Conservation (phyloP, 2,797 vertebrate genomes). For the Platyrinchus mystaceus region DNA sequence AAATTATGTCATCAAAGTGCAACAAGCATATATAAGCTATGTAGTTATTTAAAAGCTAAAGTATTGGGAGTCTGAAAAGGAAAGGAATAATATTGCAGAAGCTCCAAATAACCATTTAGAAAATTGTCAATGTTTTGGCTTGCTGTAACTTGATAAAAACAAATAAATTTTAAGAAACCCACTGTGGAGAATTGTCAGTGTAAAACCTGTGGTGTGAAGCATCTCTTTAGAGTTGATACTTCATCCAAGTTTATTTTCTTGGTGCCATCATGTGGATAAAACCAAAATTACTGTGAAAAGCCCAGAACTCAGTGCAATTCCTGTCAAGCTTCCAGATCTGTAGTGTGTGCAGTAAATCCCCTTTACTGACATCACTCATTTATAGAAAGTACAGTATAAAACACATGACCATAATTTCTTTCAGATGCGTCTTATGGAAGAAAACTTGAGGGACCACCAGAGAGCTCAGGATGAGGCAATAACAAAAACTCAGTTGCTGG, state of each 20-base stretch:
- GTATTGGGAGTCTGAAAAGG: background rate
- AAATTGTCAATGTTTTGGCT: background rate
- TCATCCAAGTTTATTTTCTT: constrained; percentile 28
- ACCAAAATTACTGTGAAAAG: background rate
- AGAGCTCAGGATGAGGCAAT: constrained; percentile 85
- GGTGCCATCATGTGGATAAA: constrained; percentile 70
- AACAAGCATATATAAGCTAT: background rate
- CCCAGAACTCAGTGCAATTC: background rate
- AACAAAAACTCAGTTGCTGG: constrained; percentile 80
- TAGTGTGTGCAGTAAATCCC: background rate
- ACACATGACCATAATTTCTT: background rate
- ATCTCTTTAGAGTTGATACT: background rate
- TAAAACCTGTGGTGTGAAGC: background rate
- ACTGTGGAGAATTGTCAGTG: background rate
- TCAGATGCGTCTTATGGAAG: constrained; percentile 84
- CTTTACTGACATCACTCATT: background rate
- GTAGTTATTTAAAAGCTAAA: background rate
- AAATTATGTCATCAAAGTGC: background rate
- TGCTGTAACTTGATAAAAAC: background rate
- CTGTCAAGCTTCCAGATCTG: background rate
- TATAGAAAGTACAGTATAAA: background rate
- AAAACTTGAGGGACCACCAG: constrained; percentile 83
- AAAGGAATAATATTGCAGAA: background rate
- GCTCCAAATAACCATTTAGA: background rate
- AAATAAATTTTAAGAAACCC: background rate